These are phyloP conservation scores for Phalacrocorax aristotelis DNA, from an alignment of 2,113 vertebrate genomes.

Conservation along the genomic window DNA sequence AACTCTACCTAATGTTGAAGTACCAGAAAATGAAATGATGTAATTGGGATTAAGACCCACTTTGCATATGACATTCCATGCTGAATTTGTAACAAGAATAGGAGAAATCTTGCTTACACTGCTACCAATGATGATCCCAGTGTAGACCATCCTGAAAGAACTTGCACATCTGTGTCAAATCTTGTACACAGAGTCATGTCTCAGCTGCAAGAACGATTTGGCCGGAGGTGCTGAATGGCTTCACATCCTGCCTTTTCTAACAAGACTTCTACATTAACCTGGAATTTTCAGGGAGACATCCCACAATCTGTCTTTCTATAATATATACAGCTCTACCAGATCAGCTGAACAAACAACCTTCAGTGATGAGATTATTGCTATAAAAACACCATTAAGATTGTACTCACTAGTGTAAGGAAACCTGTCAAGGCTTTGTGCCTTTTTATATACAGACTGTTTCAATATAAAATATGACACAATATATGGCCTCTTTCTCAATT, in stretches of 20 bases:
- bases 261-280: neutral
- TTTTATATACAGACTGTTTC: neutral
- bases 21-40: neutral
- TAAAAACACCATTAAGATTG: neutral
- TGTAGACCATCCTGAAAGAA: neutral
- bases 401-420: neutral
- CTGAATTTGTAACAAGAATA: neutral
- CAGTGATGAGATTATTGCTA: neutral
- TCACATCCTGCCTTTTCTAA: neutral
- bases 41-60: neutral
- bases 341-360: neutral
- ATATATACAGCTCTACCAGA: neutral
- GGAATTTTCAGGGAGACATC: neutral
- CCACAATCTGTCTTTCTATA: neutral
- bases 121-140: neutral
- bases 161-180: too few relatives aligned
- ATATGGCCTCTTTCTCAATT: neutral
- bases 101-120: neutral
- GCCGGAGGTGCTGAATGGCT: neutral
- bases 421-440: neutral
- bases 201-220: neutral
- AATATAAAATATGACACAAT: neutral
- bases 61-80: neutral
- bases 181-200: neutral
- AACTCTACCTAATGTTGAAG: neutral